Evolutionary conservation across 2,797 vertebrate genomes (phyloP), one percentile per base, ranked within the genome.

Genomic region (Bradypodion pumilum): DNA sequence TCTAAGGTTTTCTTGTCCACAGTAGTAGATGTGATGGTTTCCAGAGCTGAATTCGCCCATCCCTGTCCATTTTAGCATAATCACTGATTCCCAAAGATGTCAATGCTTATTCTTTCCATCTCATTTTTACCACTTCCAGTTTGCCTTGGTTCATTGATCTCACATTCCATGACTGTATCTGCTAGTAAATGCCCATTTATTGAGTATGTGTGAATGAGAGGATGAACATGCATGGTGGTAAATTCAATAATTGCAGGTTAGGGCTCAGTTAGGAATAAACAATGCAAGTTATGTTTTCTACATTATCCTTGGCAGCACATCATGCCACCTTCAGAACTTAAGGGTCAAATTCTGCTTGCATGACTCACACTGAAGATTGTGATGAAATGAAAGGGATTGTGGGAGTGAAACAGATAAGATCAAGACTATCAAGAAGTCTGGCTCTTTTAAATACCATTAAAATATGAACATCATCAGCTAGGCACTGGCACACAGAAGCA

Each of bases 121-220:
- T n/a, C n/a, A n/a, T n/a, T n/a, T n/a, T n/a, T n/a, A n/a, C n/a
- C n/a, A n/a, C n/a, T n/a, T n/a, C n/a, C n/a, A n/a, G n/a, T n/a
- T n/a, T n/a, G n/a, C n/a, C n/a, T n/a, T n/a, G n/a, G n/a, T n/a
- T n/a, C n/a, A n/a, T n/a, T n/a, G n/a, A n/a, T n/a, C n/a, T n/a
- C n/a, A n/a, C n/a, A n/a, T n/a, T n/a, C n/a, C n/a, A n/a, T 63
- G 63, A 87, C 82, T 72, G 44, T 78, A 86, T 90, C 88, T 72
- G 89, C 46, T 89, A 89, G 72, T 66, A 27, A 86, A 78, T 0
- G 0, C 27, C 19, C 21, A 15, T 88, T 83, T 74, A 56, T 73
- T 77, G 74, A 75, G 25, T 65, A 23, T 75, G 74, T 78, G 62
- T 76, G 62, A 86, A 42, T 21, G 85, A 86, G 65, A 46, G 83